Evolutionary conservation across 2,113 vertebrate species (phyloP).

Genomic region (Chloroceryle aenea): DNA sequence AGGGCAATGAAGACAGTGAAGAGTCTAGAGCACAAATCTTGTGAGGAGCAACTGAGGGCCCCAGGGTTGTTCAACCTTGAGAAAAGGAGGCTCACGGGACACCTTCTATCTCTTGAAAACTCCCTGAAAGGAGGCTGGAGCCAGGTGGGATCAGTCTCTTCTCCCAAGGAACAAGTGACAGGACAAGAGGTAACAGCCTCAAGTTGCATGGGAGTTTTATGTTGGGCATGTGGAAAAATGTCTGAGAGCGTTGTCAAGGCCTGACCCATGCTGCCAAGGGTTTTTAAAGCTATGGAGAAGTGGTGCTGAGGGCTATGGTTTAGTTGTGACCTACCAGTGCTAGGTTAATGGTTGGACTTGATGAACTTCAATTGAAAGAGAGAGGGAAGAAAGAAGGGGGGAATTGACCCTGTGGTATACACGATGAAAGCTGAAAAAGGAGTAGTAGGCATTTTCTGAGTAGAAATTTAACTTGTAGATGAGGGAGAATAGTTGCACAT

Average conservation of each 20-base stretch:
- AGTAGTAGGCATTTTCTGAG: neutral
- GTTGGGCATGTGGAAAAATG: rapidly evolving
- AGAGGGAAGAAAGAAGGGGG: neutral
- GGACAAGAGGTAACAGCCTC: neutral
- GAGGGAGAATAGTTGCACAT: neutral
- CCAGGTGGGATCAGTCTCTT: neutral
- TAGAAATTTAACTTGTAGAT: constrained; percentile 10
- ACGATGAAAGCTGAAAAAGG: neutral
- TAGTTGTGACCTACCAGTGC: neutral
- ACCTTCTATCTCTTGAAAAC: neutral
- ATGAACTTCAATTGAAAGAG: neutral
- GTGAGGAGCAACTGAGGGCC: neutral
- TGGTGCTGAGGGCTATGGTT: too few species aligned
- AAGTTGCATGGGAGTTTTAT: neutral
- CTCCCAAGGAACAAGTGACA: neutral
- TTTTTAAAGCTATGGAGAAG: rapidly evolving
- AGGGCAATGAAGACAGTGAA: neutral
- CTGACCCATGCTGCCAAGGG: neutral
- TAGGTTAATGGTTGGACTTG: rapidly evolving
- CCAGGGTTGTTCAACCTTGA: neutral
- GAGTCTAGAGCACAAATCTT: neutral
- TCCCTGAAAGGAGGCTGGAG: neutral
- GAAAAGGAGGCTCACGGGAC: neutral
- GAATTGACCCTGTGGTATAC: neutral
- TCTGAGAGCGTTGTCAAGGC: rapidly evolving